Evolutionary conservation across 2,888 invertebrate genomes (phyloP), one percentile per base, ranked within the genome.

Genomic region (Eugnorisma glareosa): DNA sequence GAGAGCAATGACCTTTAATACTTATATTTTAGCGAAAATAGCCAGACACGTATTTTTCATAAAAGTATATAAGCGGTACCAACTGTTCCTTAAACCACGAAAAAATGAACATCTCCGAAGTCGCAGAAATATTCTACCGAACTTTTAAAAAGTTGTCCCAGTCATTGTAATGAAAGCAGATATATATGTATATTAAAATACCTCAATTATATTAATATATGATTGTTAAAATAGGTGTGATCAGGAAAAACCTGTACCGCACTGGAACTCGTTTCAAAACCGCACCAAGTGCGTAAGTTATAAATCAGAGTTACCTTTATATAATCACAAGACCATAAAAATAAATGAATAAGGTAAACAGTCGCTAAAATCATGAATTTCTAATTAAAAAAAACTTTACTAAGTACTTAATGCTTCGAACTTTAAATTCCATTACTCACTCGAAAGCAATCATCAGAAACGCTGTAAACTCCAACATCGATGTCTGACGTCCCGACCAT

Each of bases 391-490:
- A 2, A 13, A 54, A n/a, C n/a, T n/a, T n/a, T n/a, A n/a, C n/a
- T n/a, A n/a, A 48, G 2, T 13, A 13, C 10, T 31, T 61, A 10
- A 31, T 31, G 11, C 13, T 61, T 31, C 31, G 8, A 31, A 24
- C 7, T 18, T 35, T 4, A 37, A 35, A 28, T 28, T 28, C 24
- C 21, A 43, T 13, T 45, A 94, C 97, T 97, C 93, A 98, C 98
- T 93, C 97, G 96, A 90, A 97, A 97, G 90, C 98, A 98, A 89
- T 98, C 98, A 75, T 97, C 97, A 31, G 98, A 98, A 1, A 98
- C 97, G 37, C 97, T 95, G 90, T 98, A 98, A 8, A 98, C 94
- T 90, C 97, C 97, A 21, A 97, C 94, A 77, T 92, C 91, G 11
- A 90, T 90, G 35, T 94, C 94, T 21, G 95, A 92, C 73, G 83